Evolutionary conservation across 2,113 vertebrate genomes (phyloP).

Genomic region (Pimephales promelas): DNA sequence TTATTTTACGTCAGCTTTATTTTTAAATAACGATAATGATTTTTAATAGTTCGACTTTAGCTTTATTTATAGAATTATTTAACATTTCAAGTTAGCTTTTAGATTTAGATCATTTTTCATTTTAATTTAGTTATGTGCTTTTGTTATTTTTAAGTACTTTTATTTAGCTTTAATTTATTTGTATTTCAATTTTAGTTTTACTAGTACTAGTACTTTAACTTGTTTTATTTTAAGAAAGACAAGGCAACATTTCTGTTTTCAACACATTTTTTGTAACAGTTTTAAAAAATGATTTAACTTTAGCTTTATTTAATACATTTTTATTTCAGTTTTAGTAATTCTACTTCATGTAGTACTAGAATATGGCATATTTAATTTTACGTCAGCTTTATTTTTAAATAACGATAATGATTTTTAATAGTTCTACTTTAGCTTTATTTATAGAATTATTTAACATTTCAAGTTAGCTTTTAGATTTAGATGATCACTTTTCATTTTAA

Average conservation of each 20-base stretch:
- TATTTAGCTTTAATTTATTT: background rate
- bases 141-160: background rate
- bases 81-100: background rate
- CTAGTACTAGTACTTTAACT: too few species aligned
- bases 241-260: too few species aligned
- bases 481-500: background rate
- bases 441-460: background rate
- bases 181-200: background rate
- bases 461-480: background rate
- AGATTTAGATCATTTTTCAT: background rate
- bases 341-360: too few species aligned
- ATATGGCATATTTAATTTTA: background rate
- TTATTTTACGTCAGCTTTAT: background rate
- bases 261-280: too few species aligned
- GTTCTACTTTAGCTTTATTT: background rate
- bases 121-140: background rate
- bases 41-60: background rate
- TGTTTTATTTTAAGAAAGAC: too few species aligned
- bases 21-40: background rate
- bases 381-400: background rate
- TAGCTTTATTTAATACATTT: too few species aligned
- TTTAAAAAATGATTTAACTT: too few species aligned
- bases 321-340: too few species aligned
- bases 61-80: background rate
- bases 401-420: background rate